phyloP scores from a whole-genome alignment of 2,888 invertebrate species.

The Synanthedon formicaeformis region DNA sequence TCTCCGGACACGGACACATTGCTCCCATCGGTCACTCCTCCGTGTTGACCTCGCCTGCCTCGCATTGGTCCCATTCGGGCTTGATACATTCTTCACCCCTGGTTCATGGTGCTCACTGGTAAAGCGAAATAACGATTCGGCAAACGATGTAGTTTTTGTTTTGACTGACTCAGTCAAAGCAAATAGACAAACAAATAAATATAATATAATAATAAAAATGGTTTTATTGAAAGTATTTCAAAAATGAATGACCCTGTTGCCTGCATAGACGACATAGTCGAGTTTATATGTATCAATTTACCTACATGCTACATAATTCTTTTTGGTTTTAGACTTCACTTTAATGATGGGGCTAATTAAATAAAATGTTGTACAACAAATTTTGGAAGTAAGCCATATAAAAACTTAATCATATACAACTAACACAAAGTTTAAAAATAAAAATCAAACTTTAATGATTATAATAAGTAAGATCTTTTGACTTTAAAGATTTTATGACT shows the following conservation, averaged over 20 bases:
- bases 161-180: conserved; percentile 39
- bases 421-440: too few relatives aligned
- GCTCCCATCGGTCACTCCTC: conserved; percentile 21
- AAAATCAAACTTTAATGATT: too few relatives aligned
- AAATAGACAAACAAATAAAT: conserved; percentile 47
- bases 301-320: too few relatives aligned
- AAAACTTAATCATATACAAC: too few relatives aligned
- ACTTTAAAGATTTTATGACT: too few relatives aligned
- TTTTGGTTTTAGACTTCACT: too few relatives aligned
- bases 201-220: not conserved
- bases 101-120: conserved; percentile 30
- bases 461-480: too few relatives aligned
- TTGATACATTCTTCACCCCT: conserved; percentile 15
- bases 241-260: too few relatives aligned
- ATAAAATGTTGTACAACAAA: too few relatives aligned
- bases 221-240: not conserved
- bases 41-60: conserved; percentile 32
- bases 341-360: too few relatives aligned
- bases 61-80: conserved; percentile 25
- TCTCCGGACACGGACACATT: conserved; percentile 16
- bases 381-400: too few relatives aligned
- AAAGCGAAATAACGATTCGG: conserved; percentile 34
- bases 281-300: too few relatives aligned
- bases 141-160: conserved; percentile 52
- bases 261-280: not conserved